phyloP scores from a whole-genome alignment of 2,797 vertebrate species.

The Allochrocebus solatus region DNA sequence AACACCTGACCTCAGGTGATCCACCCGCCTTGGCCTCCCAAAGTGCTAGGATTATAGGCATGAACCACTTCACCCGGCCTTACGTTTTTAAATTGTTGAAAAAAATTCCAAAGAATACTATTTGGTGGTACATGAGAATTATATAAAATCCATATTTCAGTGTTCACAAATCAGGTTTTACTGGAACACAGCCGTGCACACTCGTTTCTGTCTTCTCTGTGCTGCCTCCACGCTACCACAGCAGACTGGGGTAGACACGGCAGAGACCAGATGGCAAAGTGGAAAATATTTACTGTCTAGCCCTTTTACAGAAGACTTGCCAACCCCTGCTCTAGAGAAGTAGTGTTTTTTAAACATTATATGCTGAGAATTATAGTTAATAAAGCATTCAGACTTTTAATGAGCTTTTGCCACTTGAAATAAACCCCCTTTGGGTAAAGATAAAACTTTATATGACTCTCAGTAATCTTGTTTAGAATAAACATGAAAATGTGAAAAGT shows the following conservation, averaged over 20 bases:
- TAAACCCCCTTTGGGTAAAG: neutral
- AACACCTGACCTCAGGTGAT: too few species aligned
- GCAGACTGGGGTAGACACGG: neutral
- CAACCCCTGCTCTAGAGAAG: neutral
- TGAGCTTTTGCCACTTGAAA: neutral
- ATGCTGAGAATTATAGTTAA: neutral
- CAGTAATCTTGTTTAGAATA: neutral
- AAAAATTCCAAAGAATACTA: neutral
- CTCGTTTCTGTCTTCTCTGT: neutral
- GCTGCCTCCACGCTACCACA: neutral
- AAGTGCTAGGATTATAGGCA: too few species aligned
- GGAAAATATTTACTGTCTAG: neutral
- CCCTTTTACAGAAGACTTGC: neutral
- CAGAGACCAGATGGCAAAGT: neutral
- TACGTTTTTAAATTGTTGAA: neutral
- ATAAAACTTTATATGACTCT: neutral
- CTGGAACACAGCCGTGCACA: neutral
- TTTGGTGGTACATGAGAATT: neutral
- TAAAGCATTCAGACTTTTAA: slow-evolving; percentile 6
- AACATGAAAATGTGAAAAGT: neutral
- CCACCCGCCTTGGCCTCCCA: too few species aligned
- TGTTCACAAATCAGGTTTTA: neutral
- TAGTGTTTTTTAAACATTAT: neutral
- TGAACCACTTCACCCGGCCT: neutral
- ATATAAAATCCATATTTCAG: neutral